These are phyloP conservation scores for Scomber scombrus DNA, from an alignment of 2,113 vertebrate species.

Conservation along the genomic window DNA sequence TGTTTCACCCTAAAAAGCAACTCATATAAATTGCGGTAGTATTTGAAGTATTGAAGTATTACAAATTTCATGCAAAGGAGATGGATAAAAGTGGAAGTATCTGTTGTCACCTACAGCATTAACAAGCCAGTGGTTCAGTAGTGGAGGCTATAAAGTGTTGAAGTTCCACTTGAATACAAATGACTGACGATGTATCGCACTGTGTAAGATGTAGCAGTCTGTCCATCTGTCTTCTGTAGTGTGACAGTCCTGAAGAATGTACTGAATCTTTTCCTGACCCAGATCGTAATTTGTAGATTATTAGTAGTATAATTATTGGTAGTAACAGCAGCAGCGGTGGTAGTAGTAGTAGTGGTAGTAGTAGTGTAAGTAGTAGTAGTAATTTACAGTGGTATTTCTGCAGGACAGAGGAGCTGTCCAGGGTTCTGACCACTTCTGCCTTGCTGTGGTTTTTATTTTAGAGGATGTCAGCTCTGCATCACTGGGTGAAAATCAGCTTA, in stretches of 20 bases:
- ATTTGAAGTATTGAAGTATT: too few species aligned
- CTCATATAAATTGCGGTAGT: background rate
- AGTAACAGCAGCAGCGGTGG: too few species aligned
- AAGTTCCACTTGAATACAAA: constrained; percentile 39
- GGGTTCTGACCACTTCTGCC: constrained; percentile 57
- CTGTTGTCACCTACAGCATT: constrained; percentile 5
- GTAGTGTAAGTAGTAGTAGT: background rate
- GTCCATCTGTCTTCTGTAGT: constrained; percentile 44
- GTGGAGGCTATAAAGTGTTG: constrained; percentile 25
- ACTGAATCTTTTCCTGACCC: background rate
- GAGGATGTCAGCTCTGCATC: background rate
- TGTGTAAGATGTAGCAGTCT: constrained; percentile 14
- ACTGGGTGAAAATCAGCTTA: background rate
- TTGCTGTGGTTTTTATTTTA: background rate
- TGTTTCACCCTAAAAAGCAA: background rate
- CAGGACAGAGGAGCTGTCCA: constrained; percentile 67
- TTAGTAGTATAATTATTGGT: background rate
- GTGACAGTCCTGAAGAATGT: constrained; percentile 19
- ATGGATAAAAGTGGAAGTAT: constrained; percentile 9
- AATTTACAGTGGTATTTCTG: background rate
- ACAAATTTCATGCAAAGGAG: background rate
- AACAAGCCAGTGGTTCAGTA: constrained; percentile 31
- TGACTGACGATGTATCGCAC: constrained; percentile 45
- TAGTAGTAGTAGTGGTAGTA: background rate
- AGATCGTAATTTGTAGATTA: background rate